These are phyloP conservation scores for Pteruthius melanotis DNA, from an alignment of 2,113 vertebrate species.

Conservation along the genomic window DNA sequence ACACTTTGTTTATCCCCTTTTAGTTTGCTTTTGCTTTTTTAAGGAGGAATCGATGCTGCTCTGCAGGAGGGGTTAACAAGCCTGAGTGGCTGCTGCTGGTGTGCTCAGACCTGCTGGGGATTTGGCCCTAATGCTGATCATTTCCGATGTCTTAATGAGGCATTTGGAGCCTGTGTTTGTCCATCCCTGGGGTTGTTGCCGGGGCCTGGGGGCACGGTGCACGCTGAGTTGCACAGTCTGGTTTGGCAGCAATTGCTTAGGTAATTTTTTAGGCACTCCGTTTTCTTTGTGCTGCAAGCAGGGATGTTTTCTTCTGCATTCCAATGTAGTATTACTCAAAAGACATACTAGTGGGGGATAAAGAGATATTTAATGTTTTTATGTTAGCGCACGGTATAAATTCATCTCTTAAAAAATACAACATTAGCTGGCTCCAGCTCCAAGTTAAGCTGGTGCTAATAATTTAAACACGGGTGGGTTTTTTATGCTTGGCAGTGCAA, in stretches of 20 bases:
- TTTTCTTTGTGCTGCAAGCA: background rate
- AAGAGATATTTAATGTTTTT: background rate
- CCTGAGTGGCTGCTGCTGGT: background rate
- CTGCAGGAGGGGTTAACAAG: background rate
- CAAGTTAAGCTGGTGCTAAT: background rate
- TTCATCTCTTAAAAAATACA: background rate
- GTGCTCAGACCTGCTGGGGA: background rate
- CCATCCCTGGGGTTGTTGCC: background rate
- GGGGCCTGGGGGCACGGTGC: background rate
- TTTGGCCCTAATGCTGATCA: background rate
- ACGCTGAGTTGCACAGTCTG: background rate
- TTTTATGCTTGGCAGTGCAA: background rate
- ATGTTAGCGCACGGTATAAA: background rate
- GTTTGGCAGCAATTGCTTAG: background rate
- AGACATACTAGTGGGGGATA: background rate
- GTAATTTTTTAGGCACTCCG: background rate
- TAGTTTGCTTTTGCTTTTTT: background rate
- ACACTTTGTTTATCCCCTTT: background rate
- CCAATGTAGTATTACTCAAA: background rate
- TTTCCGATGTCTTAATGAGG: background rate
- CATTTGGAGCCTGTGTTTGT: background rate
- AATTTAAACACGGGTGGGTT: background rate
- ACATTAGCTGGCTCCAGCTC: background rate
- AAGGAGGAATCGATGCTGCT: background rate
- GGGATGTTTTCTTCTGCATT: background rate